phyloP scores from a whole-genome alignment of 53 echinoderm and acorn worm species.

The Paracentrotus lividus region DNA sequence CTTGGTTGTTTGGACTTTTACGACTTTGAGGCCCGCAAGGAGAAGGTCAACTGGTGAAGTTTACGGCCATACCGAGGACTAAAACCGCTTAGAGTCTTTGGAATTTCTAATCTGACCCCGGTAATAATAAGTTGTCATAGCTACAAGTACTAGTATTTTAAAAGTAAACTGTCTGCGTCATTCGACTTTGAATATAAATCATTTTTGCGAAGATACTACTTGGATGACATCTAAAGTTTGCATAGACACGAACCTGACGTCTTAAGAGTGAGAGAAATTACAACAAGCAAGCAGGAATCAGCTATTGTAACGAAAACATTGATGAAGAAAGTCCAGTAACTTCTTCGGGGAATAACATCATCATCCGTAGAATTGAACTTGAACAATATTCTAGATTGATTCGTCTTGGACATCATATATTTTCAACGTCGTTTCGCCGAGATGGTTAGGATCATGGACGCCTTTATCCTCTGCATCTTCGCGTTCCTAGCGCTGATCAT shows the following conservation, averaged over 20 bases:
- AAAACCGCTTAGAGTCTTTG: neutral
- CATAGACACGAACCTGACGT: too few species aligned
- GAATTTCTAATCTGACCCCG: neutral
- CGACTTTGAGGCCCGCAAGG: neutral
- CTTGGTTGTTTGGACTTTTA: constrained; percentile 14
- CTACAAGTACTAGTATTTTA: too few species aligned
- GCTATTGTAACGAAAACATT: neutral
- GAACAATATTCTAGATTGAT: neutral
- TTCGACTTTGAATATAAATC: neutral
- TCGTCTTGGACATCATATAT: neutral
- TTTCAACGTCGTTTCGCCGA: neutral
- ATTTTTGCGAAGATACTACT: neutral
- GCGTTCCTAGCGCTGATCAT: constrained; percentile 15
- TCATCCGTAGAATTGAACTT: neutral
- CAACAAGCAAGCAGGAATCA: neutral
- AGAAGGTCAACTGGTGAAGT: constrained; percentile 7
- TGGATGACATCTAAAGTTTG: neutral
- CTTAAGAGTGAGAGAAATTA: neutral
- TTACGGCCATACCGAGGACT: constrained; percentile 3
- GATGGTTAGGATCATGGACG: constrained; percentile 11
- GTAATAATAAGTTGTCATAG: neutral
- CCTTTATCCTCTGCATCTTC: neutral
- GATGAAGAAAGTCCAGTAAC: neutral
- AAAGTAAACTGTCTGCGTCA: neutral
- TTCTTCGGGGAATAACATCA: neutral